phyloP scores from a whole-genome alignment of 2,797 vertebrate genomes.

The Hyperoplus immaculatus region DNA sequence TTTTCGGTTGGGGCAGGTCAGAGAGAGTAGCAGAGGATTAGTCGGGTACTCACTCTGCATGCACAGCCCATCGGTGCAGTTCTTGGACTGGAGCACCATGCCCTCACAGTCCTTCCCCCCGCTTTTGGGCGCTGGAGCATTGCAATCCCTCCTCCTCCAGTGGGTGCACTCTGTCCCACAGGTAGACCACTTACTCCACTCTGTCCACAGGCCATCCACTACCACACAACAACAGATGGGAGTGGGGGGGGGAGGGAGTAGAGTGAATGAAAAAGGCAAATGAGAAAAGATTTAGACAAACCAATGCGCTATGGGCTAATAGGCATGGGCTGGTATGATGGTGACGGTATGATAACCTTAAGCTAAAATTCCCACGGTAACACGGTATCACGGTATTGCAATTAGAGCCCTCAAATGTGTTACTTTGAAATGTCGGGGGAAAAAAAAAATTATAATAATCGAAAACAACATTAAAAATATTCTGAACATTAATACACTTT shows the following conservation, averaged over 20 bases:
- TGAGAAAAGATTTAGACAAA: conserved; percentile 58
- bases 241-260: background rate
- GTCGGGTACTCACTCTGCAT: conserved; percentile 95
- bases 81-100: conserved; percentile 96
- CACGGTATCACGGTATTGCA: no score
- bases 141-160: conserved; percentile 96
- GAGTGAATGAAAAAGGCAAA: conserved; percentile 51
- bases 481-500: no score
- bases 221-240: conserved; percentile 77
- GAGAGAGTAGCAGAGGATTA: conserved; percentile 74
- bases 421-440: no score
- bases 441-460: no score
- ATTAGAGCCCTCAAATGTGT: no score
- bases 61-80: conserved; percentile 98
- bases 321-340: no score
- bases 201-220: conserved; percentile 99
- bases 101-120: conserved; percentile 98
- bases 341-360: no score
- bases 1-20: conserved; percentile 64
- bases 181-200: conserved; percentile 99
- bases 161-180: conserved; percentile 99
- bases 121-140: conserved; percentile 92
- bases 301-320: conserved; percentile 41
- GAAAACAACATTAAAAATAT: no score
- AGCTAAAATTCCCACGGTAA: no score